Conservation (phyloP, 2,113 vertebrate species). For the Scomber japonicus region DNA sequence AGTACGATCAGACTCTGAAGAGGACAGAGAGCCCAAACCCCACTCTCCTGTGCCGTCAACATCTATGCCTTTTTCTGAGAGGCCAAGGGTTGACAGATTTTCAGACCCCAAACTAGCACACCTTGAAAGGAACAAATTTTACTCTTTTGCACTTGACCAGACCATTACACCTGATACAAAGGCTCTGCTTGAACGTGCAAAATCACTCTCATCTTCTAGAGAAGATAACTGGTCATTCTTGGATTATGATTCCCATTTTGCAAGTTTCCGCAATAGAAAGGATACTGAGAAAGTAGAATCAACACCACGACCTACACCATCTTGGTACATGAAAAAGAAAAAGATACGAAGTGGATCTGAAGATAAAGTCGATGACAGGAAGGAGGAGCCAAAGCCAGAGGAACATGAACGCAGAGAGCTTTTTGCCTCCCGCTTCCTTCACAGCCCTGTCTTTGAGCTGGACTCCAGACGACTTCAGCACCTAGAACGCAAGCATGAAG, state of each 20-base stretch:
- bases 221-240: conserved; percentile 99
- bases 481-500: conserved; percentile 93
- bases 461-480: conserved; percentile 96
- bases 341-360: conserved; percentile 95
- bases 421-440: conserved; percentile 97
- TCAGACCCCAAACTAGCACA: conserved; percentile 92
- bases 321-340: conserved; percentile 99
- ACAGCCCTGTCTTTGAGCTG: conserved; percentile 98
- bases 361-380: conserved; percentile 95
- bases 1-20: conserved; percentile 95
- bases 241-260: conserved; percentile 94
- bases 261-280: conserved; percentile 93
- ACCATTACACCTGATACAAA: conserved; percentile 99
- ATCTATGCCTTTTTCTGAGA: conserved; percentile 91
- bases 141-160: conserved; percentile 96
- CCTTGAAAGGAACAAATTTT: conserved; percentile 96
- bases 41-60: conserved; percentile 91
- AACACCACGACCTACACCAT: conserved; percentile 93
- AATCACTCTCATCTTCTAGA: conserved; percentile 95
- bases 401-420: conserved; percentile 95
- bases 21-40: conserved; percentile 91
- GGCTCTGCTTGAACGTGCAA: conserved; percentile 96
- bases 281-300: conserved; percentile 97
- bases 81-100: conserved; percentile 92
- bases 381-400: conserved; percentile 96